A percentile compares a stretch with the other conserved stretches of the same genome.
phyloP scores from a whole-genome alignment of 2,113 vertebrate genomes.

The Speoplatyrhinus poulsoni region DNA sequence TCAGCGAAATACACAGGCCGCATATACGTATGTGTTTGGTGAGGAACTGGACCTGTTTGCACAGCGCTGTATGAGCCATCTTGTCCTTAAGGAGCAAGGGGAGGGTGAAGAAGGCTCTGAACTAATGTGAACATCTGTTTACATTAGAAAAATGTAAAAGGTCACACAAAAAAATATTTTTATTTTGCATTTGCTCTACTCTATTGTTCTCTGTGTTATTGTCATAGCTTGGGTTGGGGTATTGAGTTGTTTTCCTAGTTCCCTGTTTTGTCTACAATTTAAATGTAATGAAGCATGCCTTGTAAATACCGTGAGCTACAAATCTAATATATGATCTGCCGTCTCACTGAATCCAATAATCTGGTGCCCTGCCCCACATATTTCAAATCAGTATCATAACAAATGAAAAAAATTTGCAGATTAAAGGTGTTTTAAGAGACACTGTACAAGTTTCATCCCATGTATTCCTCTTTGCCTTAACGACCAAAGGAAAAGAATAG shows the following conservation, averaged over 20 bases:
- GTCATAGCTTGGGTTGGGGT: conserved; percentile 7
- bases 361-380: conserved; percentile 21
- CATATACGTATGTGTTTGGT: too few relatives aligned
- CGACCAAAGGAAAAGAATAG: neutral
- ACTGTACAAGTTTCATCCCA: conserved; percentile 6
- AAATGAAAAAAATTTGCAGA: conserved; percentile 7
- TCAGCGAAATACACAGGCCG: neutral
- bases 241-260: neutral
- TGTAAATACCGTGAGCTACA: neutral
- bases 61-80: conserved; percentile 4
- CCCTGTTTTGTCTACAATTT: neutral
- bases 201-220: conserved; percentile 25
- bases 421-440: conserved; percentile 8
- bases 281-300: neutral
- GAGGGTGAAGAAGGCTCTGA: neutral
- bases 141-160: neutral
- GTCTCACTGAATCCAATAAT: conserved; percentile 30
- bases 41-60: neutral
- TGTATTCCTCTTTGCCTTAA: conserved; percentile 60
- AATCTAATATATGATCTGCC: conserved; percentile 37
- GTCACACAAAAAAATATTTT: neutral
- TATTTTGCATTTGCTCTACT: conserved; percentile 19
- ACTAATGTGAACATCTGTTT: neutral
- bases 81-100: neutral
- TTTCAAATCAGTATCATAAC: conserved; percentile 6